Evolutionary conservation across 2,113 vertebrate species (phyloP).

Genomic region (Spea multiplicata): DNA sequence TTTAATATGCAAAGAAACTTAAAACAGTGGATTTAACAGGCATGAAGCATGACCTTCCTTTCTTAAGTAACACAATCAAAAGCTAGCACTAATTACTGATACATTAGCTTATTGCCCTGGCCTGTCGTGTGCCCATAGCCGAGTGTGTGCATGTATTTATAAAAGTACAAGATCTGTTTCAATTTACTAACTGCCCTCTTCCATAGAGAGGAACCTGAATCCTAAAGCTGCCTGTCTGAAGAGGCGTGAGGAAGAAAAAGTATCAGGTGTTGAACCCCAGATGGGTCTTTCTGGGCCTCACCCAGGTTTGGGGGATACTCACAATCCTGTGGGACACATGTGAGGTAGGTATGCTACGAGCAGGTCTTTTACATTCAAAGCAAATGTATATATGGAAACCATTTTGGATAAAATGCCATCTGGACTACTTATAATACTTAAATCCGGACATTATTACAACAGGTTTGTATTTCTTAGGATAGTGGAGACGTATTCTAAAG

Average conservation of each 20-base stretch:
- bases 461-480: no score
- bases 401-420: background rate
- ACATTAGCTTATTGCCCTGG: no score
- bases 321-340: conserved; percentile 93
- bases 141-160: no score
- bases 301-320: conserved; percentile 85
- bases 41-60: no score
- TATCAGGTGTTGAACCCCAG: conserved; percentile 89
- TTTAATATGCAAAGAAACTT: no score
- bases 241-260: conserved; percentile 95
- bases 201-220: conserved; percentile 92
- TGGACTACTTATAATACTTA: no score
- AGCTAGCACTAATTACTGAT: no score
- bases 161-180: background rate
- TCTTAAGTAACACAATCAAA: no score
- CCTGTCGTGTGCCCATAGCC: no score
- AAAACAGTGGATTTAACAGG: no score
- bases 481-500: no score
- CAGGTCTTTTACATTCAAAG: background rate
- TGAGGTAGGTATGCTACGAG: conserved; percentile 61
- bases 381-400: background rate
- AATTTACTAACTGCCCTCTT: conserved; percentile 5
- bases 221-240: conserved; percentile 98
- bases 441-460: no score
- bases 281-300: conserved; percentile 90